phyloP scores from a whole-genome alignment of 2,888 invertebrate genomes.

The Drosophila histrio region DNA sequence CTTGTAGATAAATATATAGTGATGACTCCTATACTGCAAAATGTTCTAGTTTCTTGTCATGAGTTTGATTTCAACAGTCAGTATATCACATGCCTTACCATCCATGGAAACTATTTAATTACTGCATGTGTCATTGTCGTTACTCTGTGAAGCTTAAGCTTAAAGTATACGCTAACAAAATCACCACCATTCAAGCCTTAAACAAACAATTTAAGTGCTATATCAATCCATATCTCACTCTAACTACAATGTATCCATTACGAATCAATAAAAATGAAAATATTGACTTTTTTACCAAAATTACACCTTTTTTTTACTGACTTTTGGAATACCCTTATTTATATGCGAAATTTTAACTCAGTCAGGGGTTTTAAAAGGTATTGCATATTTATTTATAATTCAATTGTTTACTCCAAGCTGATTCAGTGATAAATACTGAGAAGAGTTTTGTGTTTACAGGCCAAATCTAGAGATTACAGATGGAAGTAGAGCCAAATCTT shows the following conservation, averaged over 20 bases:
- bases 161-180: slow-evolving; percentile 9
- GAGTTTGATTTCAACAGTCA: not conserved
- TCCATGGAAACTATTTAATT: not conserved
- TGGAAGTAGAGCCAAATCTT: not conserved
- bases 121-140: not conserved
- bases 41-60: not conserved
- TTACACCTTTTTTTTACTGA: not conserved
- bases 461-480: not conserved
- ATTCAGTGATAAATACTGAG: no score
- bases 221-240: slow-evolving; percentile 7
- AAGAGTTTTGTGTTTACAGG: no score
- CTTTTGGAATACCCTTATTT: not conserved
- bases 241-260: slow-evolving; percentile 6
- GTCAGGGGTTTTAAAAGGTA: not conserved
- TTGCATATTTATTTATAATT: no score
- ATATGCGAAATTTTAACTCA: not conserved
- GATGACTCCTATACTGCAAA: not conserved
- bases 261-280: not conserved
- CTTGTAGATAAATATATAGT: not conserved
- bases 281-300: not conserved
- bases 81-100: not conserved
- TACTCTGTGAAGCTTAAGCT: not conserved
- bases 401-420: no score
- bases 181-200: slow-evolving; percentile 6
- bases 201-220: slow-evolving; percentile 14